Evolutionary conservation across 2,888 invertebrate species (phyloP).

Genomic region (Serripes groenlandicus): DNA sequence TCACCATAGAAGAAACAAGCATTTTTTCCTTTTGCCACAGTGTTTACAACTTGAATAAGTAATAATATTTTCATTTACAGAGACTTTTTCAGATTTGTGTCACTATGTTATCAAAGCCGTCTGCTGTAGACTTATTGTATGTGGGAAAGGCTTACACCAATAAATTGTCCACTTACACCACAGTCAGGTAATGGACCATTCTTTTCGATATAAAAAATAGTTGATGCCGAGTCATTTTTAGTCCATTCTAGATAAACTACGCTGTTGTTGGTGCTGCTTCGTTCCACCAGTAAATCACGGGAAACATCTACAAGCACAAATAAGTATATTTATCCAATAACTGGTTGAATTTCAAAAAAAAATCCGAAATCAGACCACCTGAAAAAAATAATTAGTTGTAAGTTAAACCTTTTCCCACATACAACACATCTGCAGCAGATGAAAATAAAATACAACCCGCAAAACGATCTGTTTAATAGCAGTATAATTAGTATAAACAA

Average conservation of each 20-base stretch:
- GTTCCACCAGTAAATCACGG: background rate
- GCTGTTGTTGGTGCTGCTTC: background rate
- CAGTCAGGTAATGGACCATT: background rate
- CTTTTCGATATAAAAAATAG: background rate
- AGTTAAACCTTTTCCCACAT: no score
- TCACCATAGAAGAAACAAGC: background rate
- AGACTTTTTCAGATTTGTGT: background rate
- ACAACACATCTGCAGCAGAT: no score
- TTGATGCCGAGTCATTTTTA: background rate
- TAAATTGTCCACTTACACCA: background rate
- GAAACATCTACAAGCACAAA: slow-evolving; percentile 7
- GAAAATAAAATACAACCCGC: no score
- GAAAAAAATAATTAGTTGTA: no score
- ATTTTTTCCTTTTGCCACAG: background rate
- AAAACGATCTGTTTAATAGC: no score
- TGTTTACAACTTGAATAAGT: background rate
- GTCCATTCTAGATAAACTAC: slow-evolving; percentile 1
- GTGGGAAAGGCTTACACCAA: background rate
- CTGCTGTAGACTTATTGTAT: no score
- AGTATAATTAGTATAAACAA: no score
- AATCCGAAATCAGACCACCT: no score
- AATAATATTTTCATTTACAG: background rate
- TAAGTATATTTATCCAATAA: no score
- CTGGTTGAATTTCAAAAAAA: no score
- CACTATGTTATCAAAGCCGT: background rate